Conservation (phyloP, 2,888 invertebrate species). For the Melanargia galathea region DNA sequence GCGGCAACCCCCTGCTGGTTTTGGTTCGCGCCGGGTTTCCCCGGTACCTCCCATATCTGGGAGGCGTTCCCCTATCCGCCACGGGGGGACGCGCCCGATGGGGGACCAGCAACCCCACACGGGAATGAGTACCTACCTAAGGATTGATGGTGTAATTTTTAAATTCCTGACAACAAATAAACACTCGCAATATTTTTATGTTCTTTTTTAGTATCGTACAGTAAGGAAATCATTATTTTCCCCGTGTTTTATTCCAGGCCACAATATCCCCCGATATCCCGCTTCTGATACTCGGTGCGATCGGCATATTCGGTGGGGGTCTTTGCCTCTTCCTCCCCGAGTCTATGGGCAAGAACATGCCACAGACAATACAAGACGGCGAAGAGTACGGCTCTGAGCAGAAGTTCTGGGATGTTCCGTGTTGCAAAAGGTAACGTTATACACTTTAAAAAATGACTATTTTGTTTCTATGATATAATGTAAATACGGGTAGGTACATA, state of each 20-base stretch:
- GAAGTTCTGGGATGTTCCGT: constrained; percentile 91
- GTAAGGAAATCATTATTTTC: neutral
- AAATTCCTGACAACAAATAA: no score
- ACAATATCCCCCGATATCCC: constrained; percentile 88
- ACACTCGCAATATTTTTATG: neutral
- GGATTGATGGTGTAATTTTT: no score
- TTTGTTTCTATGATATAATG: neutral
- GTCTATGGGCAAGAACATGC: constrained; percentile 91
- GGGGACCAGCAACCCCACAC: no score
- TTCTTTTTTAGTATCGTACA: neutral
- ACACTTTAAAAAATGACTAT: neutral
- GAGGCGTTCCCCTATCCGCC: no score
- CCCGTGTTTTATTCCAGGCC: constrained; percentile 72
- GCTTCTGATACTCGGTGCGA: constrained; percentile 87
- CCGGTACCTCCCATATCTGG: no score
- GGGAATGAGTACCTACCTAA: no score
- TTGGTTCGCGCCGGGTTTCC: no score
- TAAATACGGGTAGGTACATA: no score
- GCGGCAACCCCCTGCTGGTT: no score
- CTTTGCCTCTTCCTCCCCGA: constrained; percentile 91
- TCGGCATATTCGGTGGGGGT: constrained; percentile 89
- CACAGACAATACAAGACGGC: constrained; percentile 92
- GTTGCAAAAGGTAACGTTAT: constrained; percentile 63
- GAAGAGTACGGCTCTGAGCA: constrained; percentile 92
- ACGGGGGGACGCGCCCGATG: no score